These are phyloP conservation scores for Rhamnusium bicolor DNA, from an alignment of 2,888 invertebrate genomes.

Conservation along the genomic window DNA sequence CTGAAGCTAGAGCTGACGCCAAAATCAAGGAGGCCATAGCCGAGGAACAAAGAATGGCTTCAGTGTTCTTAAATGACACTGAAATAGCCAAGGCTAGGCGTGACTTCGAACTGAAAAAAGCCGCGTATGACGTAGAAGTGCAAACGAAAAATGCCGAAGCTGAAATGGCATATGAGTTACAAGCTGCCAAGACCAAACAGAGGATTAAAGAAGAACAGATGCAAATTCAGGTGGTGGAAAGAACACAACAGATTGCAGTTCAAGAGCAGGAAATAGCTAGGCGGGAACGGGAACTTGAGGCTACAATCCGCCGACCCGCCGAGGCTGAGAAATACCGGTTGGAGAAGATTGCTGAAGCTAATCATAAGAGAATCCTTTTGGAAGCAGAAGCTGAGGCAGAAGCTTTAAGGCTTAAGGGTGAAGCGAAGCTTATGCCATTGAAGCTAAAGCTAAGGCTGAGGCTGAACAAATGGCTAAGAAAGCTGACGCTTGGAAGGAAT, in stretches of 20 bases:
- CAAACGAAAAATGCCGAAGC: slow-evolving; percentile 95
- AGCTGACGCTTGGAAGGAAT: slow-evolving; percentile 97
- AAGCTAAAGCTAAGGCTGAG: slow-evolving; percentile 95
- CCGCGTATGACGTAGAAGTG: slow-evolving; percentile 97
- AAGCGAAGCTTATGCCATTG: slow-evolving; percentile 95
- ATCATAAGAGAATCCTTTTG: slow-evolving; percentile 88
- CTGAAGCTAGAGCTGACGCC: slow-evolving; percentile 94
- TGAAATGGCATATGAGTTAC: slow-evolving; percentile 93
- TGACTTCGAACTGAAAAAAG: slow-evolving; percentile 97
- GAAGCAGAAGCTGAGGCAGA: slow-evolving; percentile 98
- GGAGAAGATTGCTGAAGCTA: slow-evolving; percentile 96
- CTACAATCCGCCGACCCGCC: slow-evolving; percentile 93
- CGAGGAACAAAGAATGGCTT: slow-evolving; percentile 96
- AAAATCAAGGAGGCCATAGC: slow-evolving; percentile 96
- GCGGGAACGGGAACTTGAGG: slow-evolving; percentile 92
- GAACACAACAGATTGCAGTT: slow-evolving; percentile 89
- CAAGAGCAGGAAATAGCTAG: slow-evolving; percentile 97
- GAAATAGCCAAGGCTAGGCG: slow-evolving; percentile 97
- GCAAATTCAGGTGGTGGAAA: slow-evolving; percentile 83
- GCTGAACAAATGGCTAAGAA: slow-evolving; percentile 98
- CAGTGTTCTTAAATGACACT: slow-evolving; percentile 94
- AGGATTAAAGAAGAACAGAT: slow-evolving; percentile 94
- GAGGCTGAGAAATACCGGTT: slow-evolving; percentile 94
- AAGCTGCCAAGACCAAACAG: slow-evolving; percentile 96
- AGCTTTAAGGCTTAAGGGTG: slow-evolving; percentile 87